Base-by-base conservation (phyloP, 2,888 invertebrate genomes). In the Xestia xanthographa region DNA sequence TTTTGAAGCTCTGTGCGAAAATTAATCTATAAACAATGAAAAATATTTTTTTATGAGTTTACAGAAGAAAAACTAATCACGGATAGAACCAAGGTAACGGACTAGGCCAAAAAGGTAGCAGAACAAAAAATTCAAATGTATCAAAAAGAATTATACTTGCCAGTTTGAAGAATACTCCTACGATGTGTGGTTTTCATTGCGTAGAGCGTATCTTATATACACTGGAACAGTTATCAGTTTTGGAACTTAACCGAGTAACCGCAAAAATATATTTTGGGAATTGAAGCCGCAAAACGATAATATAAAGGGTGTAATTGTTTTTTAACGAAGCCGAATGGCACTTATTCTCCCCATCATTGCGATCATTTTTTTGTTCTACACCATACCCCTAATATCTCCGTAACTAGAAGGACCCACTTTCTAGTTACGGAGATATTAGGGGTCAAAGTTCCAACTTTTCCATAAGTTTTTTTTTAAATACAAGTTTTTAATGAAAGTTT, bases 211-310 rank as follows among this genome's bases (percentile, higher is more conserved):
- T 14, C 45, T 79, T 70, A 22, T 70, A 79, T 56, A 77, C 29
- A 77, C 29, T 20, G 5, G 20, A 58, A 58, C 20, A 20, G 29
- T 50, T 77, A 77, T 77, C 77, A 62, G 22, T 38, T 26, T 9
- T 11, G 6, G 26, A 29, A 29, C 58, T 4, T 58, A 58, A 29
- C 29, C 58, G 6, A 58, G 29, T 34, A 67, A 67, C 62, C 78
- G 20, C 68, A 63, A n/a, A 26, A 56, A 17, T 20, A 0, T n/a
- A 14, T 41, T 26, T 50, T 26, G 29, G 50, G 9, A 26, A 43
- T 43, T 17, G 11, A 22, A 63, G 50, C 75, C 75, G 12, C 53
- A 75, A 53, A 26, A 26, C 8, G 45, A 74, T 75, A 76, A 56
- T 41, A n/a, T n/a, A n/a, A n/a, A n/a, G n/a, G n/a, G n/a, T n/a